These are phyloP conservation scores for Limanda limanda DNA, from an alignment of 2,113 vertebrate species.

Conservation along the genomic window DNA sequence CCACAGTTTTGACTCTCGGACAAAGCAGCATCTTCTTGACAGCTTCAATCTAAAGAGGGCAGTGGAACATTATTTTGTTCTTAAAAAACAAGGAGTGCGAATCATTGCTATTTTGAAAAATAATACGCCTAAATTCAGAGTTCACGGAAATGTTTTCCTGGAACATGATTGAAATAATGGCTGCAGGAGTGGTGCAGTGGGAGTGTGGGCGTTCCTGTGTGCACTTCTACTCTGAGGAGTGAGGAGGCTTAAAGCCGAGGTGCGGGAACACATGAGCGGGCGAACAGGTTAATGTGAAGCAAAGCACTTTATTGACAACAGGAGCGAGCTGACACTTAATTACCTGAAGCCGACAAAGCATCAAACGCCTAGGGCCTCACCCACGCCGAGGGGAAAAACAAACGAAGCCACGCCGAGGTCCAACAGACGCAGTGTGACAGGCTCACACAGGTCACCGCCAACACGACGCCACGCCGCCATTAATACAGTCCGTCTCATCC, in stretches of 20 bases:
- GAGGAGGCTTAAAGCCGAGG: background rate
- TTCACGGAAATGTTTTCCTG: background rate
- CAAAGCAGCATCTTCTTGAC: background rate
- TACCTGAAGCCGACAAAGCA: constrained; percentile 5
- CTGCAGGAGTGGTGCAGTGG: background rate
- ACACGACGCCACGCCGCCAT: background rate
- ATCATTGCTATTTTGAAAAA: background rate
- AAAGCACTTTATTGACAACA: too few relatives aligned
- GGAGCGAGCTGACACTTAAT: constrained; percentile 8
- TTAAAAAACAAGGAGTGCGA: background rate
- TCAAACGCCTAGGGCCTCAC: constrained; percentile 6
- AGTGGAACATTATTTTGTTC: background rate
- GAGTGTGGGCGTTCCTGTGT: background rate
- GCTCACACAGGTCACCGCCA: background rate
- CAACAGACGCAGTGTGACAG: constrained; percentile 11
- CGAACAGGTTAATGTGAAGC: background rate
- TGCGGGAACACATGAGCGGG: background rate
- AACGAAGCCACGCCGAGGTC: constrained; percentile 24
- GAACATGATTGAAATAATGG: constrained; percentile 3
- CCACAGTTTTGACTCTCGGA: too few relatives aligned
- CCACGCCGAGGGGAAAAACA: constrained; percentile 27
- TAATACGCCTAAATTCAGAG: background rate
- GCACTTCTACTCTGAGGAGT: constrained; percentile 4
- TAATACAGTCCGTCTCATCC: background rate
- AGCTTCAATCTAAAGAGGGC: background rate